Base-by-base conservation (phyloP, 2,797 vertebrate genomes). In the Galago senegalensis region DNA sequence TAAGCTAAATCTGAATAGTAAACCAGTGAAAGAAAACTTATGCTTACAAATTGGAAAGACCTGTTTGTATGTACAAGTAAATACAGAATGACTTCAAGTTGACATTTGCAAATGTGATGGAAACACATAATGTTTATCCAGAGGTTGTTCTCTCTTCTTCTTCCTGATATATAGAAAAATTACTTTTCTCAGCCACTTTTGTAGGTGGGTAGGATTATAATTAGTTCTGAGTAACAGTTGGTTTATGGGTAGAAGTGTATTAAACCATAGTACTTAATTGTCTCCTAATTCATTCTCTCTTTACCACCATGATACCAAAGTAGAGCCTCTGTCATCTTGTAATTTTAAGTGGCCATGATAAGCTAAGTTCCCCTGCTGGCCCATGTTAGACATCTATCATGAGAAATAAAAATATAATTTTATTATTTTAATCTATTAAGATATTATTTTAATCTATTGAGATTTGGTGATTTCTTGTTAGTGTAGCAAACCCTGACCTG, bases 361-460 rank as follows among this genome's bases (percentile, higher is more conserved):
- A 43, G 25, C 10, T n/a, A 21, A 84, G 5, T 49, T 75, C 20
- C 16, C 67, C 31, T 67, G 20, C 53, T 70, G 29, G 31, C 34
- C 21, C 29, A 29, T 34, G 27, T 89, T 58, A 85, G 58, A 61
- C 29, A 43, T 29, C 10, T 31, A 72, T 11, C 17, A 29, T 63
- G 8, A 73, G 46, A 92, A 92, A 73, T 34, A 85, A 81, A 92
- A 56, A 16, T 34, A 75, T 67, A 60, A 27, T 40, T 53, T 37
- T 67, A 12, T 63, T 88, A 53, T 61, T 85, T 61, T 72, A 82
- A 34, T 93, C 58, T 69, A 76, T 46, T 63, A 10, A 40, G 40
- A 40, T 40, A 40, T 75, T 89, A 49, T 65, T 86, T 65, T 75
- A 84, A 40, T 94, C 60, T 65, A 67, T 53, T 79, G 79, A 90